phyloP scores from a whole-genome alignment of 2,888 invertebrate genomes.

The Adelognathus sp. region DNA sequence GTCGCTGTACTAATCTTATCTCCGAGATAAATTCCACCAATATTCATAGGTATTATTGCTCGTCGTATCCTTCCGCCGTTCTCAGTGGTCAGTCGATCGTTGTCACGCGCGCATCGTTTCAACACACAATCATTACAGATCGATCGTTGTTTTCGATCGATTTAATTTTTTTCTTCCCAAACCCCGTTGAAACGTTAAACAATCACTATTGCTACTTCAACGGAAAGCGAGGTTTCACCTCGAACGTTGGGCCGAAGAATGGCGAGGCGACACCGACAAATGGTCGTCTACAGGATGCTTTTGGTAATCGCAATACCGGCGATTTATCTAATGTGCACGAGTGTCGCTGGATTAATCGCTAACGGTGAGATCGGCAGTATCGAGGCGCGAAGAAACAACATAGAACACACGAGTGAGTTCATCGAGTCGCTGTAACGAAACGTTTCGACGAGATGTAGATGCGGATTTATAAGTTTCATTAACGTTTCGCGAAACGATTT shows the following conservation, averaged over 20 bases:
- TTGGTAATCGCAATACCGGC: constrained; percentile 73
- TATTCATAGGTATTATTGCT: constrained; percentile 59
- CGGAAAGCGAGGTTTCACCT: background rate
- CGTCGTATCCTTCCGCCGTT: constrained; percentile 37
- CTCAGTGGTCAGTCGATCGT: constrained; percentile 57
- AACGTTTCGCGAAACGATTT: too few relatives aligned
- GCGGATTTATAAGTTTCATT: too few relatives aligned
- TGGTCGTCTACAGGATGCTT: constrained; percentile 73
- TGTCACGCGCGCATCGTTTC: constrained; percentile 16
- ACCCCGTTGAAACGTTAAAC: background rate
- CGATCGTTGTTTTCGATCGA: background rate
- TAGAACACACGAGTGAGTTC: constrained; percentile 68
- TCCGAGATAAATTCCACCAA: constrained; percentile 55
- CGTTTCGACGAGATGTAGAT: too few relatives aligned
- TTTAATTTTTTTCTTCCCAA: background rate
- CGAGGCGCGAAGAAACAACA: constrained; percentile 16
- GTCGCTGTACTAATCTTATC: constrained; percentile 61
- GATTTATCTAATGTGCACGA: constrained; percentile 71
- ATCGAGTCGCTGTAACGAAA: too few relatives aligned
- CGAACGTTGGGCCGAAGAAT: constrained; percentile 59
- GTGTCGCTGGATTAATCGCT: constrained; percentile 63
- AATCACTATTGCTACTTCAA: background rate
- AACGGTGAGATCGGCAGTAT: constrained; percentile 47
- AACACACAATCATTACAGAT: background rate
- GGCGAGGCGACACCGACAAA: constrained; percentile 72